Conservation (phyloP, 2,797 vertebrate genomes). For the Sebastes flavidus region DNA sequence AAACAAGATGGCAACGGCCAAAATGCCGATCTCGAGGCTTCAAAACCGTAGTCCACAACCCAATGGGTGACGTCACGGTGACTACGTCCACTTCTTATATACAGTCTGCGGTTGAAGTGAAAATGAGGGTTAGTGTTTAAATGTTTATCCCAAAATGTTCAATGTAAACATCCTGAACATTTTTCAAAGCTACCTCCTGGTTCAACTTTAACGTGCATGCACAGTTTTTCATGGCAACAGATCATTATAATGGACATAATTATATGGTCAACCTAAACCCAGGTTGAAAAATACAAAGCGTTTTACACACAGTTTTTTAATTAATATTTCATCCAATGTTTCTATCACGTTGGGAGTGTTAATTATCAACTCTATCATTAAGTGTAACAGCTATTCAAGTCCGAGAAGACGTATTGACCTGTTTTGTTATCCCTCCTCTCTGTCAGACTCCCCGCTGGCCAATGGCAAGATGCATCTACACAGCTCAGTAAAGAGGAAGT, state of each 20-base stretch:
- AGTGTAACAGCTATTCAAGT: neutral
- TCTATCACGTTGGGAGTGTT: neutral
- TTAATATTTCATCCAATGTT: neutral
- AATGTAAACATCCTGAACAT: neutral
- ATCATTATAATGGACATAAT: neutral
- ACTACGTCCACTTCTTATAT: too few relatives aligned
- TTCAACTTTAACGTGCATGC: neutral
- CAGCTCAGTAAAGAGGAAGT: conserved; percentile 92
- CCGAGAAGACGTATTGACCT: neutral
- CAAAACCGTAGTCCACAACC: too few relatives aligned
- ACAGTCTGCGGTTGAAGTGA: neutral
- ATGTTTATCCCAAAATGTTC: neutral
- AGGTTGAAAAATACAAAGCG: neutral
- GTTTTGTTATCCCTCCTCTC: conserved; percentile 18
- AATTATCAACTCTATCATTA: neutral
- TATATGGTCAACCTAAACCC: neutral
- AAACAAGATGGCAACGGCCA: too few relatives aligned
- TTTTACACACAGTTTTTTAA: neutral
- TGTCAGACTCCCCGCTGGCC: conserved; percentile 86
- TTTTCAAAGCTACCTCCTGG: neutral
- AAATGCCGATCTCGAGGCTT: too few relatives aligned
- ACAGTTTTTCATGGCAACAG: neutral
- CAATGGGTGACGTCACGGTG: too few relatives aligned
- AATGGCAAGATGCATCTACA: conserved; percentile 90
- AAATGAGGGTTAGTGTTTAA: neutral